These are phyloP conservation scores for Ondatra zibethicus DNA, from an alignment of 2,113 vertebrate species.

Conservation along the genomic window DNA sequence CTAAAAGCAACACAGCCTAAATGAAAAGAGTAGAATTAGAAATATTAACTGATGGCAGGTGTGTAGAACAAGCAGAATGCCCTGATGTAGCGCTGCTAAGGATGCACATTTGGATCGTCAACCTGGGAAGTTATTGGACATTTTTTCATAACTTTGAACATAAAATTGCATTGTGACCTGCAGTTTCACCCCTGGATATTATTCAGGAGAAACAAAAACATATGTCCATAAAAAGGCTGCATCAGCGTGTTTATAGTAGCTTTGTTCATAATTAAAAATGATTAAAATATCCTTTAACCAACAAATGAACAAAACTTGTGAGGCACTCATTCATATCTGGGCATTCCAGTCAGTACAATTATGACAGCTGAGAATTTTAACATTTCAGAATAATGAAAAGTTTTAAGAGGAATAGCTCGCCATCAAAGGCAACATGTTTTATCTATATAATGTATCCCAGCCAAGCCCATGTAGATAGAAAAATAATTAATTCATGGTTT, in stretches of 20 bases:
- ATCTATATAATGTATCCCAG: not conserved
- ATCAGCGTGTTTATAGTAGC: not conserved
- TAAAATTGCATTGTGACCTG: not conserved
- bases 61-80: no score
- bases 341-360: not conserved
- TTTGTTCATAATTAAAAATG: constrained; percentile 21
- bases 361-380: not conserved
- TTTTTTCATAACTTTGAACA: not conserved
- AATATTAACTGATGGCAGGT: no score
- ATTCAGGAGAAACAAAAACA: not conserved
- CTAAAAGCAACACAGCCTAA: no score
- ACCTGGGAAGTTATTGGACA: no score
- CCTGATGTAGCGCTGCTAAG: no score
- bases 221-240: not conserved
- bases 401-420: not conserved
- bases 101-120: no score
- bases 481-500: not conserved
- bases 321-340: not conserved
- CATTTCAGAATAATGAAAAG: not conserved
- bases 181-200: not conserved
- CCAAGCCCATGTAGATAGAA: not conserved
- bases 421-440: not conserved
- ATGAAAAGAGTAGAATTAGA: no score
- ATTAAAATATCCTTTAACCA: not conserved
- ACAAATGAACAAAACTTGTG: not conserved